Evolutionary conservation across 2,888 invertebrate species (phyloP).

Genomic region (Ectobius pallidus): DNA sequence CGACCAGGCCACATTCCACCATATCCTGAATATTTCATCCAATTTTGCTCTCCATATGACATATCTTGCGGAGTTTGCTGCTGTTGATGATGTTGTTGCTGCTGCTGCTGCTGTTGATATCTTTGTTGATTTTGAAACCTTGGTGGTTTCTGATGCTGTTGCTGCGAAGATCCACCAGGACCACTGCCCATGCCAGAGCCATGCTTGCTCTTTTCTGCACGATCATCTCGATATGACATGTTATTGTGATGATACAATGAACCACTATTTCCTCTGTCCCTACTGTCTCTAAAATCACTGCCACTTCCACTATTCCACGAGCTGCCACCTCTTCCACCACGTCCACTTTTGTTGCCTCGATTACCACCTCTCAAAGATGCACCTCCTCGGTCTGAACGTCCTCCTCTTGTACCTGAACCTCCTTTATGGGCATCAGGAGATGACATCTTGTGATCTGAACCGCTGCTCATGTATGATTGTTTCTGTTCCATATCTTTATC

Average conservation of each 20-base stretch:
- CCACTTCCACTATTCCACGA: background rate
- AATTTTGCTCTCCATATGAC: conserved; percentile 28
- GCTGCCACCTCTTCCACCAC: conserved; percentile 29
- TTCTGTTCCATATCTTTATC: conserved; percentile 29
- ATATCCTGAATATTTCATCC: conserved; percentile 33
- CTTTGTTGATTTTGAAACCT: conserved; percentile 47
- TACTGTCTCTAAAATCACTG: conserved; percentile 1
- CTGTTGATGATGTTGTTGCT: conserved; percentile 41
- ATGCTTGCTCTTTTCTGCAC: conserved; percentile 24
- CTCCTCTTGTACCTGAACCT: conserved; percentile 18
- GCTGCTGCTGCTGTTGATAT: conserved; percentile 43
- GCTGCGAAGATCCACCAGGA: conserved; percentile 7
- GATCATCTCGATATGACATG: conserved; percentile 31
- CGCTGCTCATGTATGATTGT: background rate
- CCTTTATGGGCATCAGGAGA: conserved; percentile 8
- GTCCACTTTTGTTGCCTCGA: conserved; percentile 31
- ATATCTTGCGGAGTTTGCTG: conserved; percentile 37
- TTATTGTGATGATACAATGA: conserved; percentile 22
- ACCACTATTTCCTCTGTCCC: conserved; percentile 17
- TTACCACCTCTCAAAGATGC: conserved; percentile 26
- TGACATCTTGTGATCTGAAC: background rate
- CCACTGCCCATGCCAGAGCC: background rate
- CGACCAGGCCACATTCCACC: conserved; percentile 34
- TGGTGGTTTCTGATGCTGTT: conserved; percentile 42
- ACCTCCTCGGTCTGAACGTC: conserved; percentile 21